These are phyloP conservation scores for Drosophila ambigua DNA, from an alignment of 1,140 invertebrate genomes.

Conservation along the genomic window DNA sequence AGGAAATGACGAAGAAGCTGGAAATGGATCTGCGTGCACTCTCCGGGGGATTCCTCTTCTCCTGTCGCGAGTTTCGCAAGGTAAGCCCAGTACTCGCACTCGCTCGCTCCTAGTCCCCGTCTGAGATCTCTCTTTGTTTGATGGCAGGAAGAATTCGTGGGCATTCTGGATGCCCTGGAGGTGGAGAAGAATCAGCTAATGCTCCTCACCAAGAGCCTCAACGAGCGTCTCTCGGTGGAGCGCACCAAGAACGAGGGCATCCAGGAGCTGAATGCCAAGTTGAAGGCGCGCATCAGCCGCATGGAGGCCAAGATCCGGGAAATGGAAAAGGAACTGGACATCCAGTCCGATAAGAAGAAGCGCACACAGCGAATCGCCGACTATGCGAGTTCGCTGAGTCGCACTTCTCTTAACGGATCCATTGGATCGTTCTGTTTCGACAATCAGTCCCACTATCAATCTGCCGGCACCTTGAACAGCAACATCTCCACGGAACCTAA, in stretches of 20 bases:
- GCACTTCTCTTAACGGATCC: constrained; percentile 57
- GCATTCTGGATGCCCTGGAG: constrained; percentile 84
- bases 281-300: constrained; percentile 69
- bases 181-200: constrained; percentile 85
- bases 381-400: constrained; percentile 63
- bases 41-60: constrained; percentile 77
- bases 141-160: constrained; percentile 73
- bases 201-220: constrained; percentile 84
- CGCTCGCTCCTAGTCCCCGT: neutral
- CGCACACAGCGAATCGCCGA: constrained; percentile 75
- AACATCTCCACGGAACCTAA: constrained; percentile 18
- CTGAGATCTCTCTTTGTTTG: neutral
- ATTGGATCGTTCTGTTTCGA: constrained; percentile 75
- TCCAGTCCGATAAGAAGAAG: constrained; percentile 73
- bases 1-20: constrained; percentile 59
- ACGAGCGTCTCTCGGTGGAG: constrained; percentile 85
- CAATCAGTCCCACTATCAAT: constrained; percentile 56
- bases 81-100: constrained; percentile 5
- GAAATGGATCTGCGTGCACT: constrained; percentile 74
- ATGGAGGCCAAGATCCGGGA: constrained; percentile 71
- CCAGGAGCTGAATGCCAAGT: constrained; percentile 55
- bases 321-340: constrained; percentile 74
- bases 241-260: constrained; percentile 66
- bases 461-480: constrained; percentile 35
- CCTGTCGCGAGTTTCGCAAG: constrained; percentile 78